These are phyloP conservation scores for Aphaenogaster floridana DNA, from an alignment of 1,140 invertebrate species.

Conservation along the genomic window DNA sequence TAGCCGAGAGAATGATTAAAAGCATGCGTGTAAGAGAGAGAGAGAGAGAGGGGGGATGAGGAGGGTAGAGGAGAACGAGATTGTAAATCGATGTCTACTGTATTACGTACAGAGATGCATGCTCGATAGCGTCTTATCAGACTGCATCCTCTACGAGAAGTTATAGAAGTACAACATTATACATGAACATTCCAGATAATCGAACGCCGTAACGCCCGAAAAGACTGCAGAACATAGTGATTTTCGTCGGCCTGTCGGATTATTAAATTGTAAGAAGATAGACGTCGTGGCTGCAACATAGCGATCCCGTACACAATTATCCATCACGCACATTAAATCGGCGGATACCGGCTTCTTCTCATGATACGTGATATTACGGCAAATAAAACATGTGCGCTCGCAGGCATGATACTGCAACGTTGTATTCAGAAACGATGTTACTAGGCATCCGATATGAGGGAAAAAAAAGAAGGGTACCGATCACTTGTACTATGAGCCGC, in stretches of 20 bases:
- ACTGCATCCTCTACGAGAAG: not conserved
- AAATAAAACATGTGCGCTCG: constrained; percentile 27
- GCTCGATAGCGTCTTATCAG: not conserved
- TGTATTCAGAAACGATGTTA: constrained; percentile 32
- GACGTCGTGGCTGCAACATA: not conserved
- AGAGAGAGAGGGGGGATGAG: not conserved
- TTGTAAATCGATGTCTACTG: constrained; percentile 20
- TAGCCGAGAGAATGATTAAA: constrained; percentile 49
- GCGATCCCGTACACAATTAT: constrained; percentile 41
- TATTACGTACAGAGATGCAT: not conserved
- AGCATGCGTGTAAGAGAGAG: not conserved
- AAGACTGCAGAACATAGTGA: constrained; percentile 5
- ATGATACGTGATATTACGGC: constrained; percentile 29
- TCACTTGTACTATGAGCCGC: constrained; percentile 51
- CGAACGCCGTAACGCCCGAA: constrained; percentile 21
- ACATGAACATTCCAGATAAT: constrained; percentile 2
- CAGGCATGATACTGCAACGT: constrained; percentile 38
- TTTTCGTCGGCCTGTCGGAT: constrained; percentile 37
- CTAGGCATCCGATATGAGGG: not conserved
- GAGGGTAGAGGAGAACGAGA: not conserved
- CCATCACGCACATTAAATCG: constrained; percentile 38
- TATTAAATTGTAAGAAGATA: constrained; percentile 49
- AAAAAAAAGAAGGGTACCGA: constrained; percentile 7
- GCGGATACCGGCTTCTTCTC: constrained; percentile 25
- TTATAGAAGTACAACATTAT: not conserved